phyloP scores from a whole-genome alignment of 2,888 invertebrate species.

The Lithophane leautieri region DNA sequence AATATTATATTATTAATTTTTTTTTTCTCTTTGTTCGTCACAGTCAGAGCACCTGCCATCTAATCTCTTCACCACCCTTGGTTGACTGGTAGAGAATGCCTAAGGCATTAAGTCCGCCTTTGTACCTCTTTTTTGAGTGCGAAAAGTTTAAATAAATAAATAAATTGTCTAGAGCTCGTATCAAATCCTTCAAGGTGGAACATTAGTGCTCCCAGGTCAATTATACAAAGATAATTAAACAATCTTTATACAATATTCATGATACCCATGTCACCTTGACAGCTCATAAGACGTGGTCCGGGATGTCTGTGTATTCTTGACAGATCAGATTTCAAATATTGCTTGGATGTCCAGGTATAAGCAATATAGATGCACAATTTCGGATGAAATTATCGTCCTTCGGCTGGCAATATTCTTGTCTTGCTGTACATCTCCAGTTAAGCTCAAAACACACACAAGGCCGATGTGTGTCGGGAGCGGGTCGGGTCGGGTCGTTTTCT shows the following conservation, averaged over 20 bases:
- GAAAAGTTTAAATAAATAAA: no score
- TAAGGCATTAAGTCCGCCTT: no score
- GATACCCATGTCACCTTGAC: slow-evolving; percentile 61
- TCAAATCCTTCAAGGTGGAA: slow-evolving; percentile 14
- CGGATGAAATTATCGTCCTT: slow-evolving; percentile 1
- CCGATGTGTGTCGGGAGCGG: no score
- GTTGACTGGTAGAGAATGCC: no score
- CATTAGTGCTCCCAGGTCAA: slow-evolving; percentile 23
- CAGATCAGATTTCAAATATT: slow-evolving; percentile 43
- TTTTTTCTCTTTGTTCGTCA: no score
- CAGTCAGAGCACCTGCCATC: no score
- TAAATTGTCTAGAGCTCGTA: slow-evolving; percentile 22
- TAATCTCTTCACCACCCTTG: no score
- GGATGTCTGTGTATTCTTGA: slow-evolving; percentile 38
- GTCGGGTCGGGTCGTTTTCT: no score
- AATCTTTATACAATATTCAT: slow-evolving; percentile 39
- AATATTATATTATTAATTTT: no score
- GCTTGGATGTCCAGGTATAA: slow-evolving; percentile 25
- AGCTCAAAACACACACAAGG: no score
- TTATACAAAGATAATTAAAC: slow-evolving; percentile 39
- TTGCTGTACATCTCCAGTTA: no score
- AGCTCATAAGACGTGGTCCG: slow-evolving; percentile 54
- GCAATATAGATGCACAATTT: slow-evolving; percentile 24
- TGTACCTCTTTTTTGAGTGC: no score
- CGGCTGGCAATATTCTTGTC: neutral